Conservation (phyloP, 2,888 invertebrate species). For the Drosophila setosimentum region DNA sequence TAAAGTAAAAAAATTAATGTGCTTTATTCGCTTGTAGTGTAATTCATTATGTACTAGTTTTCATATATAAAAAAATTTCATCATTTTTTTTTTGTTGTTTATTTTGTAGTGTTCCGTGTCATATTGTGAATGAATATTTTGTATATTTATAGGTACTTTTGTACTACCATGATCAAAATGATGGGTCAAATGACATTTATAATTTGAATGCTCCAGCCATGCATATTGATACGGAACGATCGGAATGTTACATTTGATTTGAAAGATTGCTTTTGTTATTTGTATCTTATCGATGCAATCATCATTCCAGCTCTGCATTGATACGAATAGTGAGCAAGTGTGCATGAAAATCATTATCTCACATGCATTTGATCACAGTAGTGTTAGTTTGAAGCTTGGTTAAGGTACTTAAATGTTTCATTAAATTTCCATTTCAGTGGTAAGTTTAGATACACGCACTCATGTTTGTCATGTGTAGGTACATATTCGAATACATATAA, state of each 20-base stretch:
- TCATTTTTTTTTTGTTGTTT: conserved; percentile 2
- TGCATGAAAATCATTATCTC: conserved; percentile 6
- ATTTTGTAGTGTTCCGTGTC: conserved; percentile 32
- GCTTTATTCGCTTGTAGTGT: conserved; percentile 39
- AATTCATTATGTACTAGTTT: conserved; percentile 46
- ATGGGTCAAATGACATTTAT: conserved; percentile 6
- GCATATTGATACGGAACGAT: neutral
- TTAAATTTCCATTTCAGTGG: conserved; percentile 73
- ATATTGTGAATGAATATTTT: conserved; percentile 45
- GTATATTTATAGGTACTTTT: conserved; percentile 45
- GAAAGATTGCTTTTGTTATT: neutral
- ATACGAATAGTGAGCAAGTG: conserved; percentile 4
- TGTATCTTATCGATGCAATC: neutral
- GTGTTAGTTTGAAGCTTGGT: conserved; percentile 72
- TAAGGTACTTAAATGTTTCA: conserved; percentile 80
- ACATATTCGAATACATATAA: conserved; percentile 56
- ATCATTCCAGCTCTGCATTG: neutral
- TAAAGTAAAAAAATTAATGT: conserved; percentile 63
- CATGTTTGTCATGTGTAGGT: conserved; percentile 50
- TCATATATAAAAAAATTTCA: conserved; percentile 54
- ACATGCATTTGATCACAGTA: conserved; percentile 47
- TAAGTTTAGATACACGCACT: conserved; percentile 61
- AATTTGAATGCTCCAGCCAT: neutral
- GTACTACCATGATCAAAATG: conserved; percentile 47
- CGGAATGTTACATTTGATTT: neutral